phyloP scores from a whole-genome alignment of 2,797 vertebrate species.

The Acipenser oxyrinchus region DNA sequence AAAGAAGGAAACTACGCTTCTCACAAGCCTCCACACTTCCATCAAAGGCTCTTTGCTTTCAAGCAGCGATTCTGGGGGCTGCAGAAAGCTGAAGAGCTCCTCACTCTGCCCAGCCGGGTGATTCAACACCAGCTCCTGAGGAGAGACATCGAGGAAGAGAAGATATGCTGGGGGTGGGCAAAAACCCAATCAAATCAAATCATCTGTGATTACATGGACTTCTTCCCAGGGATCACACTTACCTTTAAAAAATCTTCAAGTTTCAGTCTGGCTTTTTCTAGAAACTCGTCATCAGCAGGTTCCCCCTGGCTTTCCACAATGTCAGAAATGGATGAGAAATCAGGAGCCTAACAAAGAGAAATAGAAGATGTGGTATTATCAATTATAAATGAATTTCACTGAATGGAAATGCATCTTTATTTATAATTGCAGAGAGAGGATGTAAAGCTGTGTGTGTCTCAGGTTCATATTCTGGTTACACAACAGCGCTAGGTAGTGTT shows the following conservation, averaged over 20 bases:
- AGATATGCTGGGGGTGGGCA: neutral
- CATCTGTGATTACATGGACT: neutral
- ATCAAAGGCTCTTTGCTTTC: slow-evolving; percentile 44
- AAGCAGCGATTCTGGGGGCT: slow-evolving; percentile 53
- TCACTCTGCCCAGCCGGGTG: slow-evolving; percentile 42
- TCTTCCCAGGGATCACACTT: neutral
- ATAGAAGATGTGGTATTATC: neutral
- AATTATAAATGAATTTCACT: neutral
- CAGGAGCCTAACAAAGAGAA: slow-evolving; percentile 40
- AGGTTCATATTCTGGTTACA: neutral
- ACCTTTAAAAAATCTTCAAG: slow-evolving; percentile 59
- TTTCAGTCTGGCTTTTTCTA: slow-evolving; percentile 37
- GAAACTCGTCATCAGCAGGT: slow-evolving; percentile 23
- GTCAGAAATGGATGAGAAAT: slow-evolving; percentile 33
- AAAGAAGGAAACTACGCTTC: slow-evolving; percentile 54
- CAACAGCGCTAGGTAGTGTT: neutral
- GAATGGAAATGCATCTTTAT: neutral
- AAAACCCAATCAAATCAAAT: neutral
- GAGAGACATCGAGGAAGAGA: neutral
- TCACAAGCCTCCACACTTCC: slow-evolving; percentile 57
- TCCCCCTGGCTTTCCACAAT: slow-evolving; percentile 32
- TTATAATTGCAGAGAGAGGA: slow-evolving; percentile 8
- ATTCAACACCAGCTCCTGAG: slow-evolving; percentile 52
- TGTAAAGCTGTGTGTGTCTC: slow-evolving; percentile 14
- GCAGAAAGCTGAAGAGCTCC: slow-evolving; percentile 62